Base-by-base conservation (phyloP, 2,888 invertebrate genomes). In the Thecocarcelia acutangulata region DNA sequence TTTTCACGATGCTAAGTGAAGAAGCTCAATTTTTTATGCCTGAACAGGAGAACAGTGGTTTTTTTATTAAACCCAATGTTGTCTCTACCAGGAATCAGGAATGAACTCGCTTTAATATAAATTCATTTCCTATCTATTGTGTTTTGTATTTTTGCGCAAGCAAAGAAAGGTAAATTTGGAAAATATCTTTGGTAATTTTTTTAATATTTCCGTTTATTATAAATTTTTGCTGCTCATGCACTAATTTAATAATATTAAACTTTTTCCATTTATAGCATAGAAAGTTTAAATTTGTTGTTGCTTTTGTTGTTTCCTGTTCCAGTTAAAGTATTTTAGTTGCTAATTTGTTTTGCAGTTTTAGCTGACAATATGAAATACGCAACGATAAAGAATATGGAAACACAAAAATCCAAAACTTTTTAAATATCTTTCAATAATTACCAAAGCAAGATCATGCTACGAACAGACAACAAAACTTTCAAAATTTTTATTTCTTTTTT, bases 391-490 rank as follows among this genome's bases (percentile, higher is more conserved):
- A 64, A 40, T 44, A 28, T 40, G 44, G 19, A 59, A 46, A 1
- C 58, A 48, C 24, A 21, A 15, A 50, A 75, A 33, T 2, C 12
- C 9, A 37, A 48, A 77, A 63, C 63, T 77, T 72, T 68, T 63
- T 37, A 77, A 81, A 73, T 63, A 77, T 77, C 40, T 69, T 77
- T 77, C 69, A 69, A 82, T 82, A 82, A 82, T 77, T 77, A 82
- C 73, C 58, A 54, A 77, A 82, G 69, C 63, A 69, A 82, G 73
- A 82, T 77, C 77, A 76, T 69, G 50, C 59, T 42, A 28, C 37
- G 48, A 61, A 37, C 37, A 63, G 44, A 40, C 24, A 24, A 24
- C 54, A 79, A 69, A 68, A 63, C 37, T 79, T 52, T 42, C 1
- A 9, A 12, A 13, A 42, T 12, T 21, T 21, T 64, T 50, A 37